Percentiles rank a stretch among this genome's conserved stretches.
Evolutionary conservation across 2,797 vertebrate species (phyloP).

Genomic region (Acanthurus leucopareius): DNA sequence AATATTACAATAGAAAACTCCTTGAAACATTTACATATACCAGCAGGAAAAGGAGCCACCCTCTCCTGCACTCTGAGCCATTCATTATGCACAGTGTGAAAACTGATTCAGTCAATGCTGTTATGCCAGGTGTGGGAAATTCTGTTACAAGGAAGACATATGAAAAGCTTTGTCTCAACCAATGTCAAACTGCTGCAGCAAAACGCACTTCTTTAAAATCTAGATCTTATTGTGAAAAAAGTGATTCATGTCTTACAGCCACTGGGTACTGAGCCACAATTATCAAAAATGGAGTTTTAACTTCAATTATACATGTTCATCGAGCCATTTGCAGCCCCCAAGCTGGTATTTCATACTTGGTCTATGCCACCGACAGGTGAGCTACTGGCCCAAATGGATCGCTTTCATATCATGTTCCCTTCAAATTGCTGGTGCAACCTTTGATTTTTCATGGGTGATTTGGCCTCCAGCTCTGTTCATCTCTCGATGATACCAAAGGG

Average conservation of each 20-base stretch:
- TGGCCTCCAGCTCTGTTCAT: slow-evolving; percentile 47
- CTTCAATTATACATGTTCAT: slow-evolving; percentile 33
- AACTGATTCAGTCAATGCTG: slow-evolving; percentile 30
- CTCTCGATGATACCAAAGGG: slow-evolving; percentile 48
- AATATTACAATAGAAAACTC: slow-evolving; percentile 16
- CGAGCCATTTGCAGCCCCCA: slow-evolving; percentile 10
- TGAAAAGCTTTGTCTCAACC: slow-evolving; percentile 40
- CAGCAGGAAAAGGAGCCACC: slow-evolving; percentile 25
- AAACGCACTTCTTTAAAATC: slow-evolving; percentile 54
- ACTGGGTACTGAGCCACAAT: slow-evolving; percentile 21
- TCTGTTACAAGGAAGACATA: slow-evolving; percentile 40
- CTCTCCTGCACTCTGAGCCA: slow-evolving; percentile 30
- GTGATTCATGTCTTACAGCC: slow-evolving; percentile 45
- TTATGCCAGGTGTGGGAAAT: slow-evolving; percentile 49
- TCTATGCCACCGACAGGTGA: slow-evolving; percentile 41
- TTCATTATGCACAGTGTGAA: slow-evolving; percentile 44
- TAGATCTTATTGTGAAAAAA: slow-evolving; percentile 42
- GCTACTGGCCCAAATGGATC: slow-evolving; percentile 34
- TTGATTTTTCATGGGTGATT: slow-evolving; percentile 57
- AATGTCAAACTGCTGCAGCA: slow-evolving; percentile 39
- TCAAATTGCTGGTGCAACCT: slow-evolving; percentile 50
- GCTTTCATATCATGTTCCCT: slow-evolving; percentile 48
- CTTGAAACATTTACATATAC: background rate
- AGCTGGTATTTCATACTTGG: slow-evolving; percentile 37
- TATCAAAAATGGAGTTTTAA: slow-evolving; percentile 56